Evolutionary conservation across 2,888 invertebrate species (phyloP).

Genomic region (Sphaeridia pumilis): DNA sequence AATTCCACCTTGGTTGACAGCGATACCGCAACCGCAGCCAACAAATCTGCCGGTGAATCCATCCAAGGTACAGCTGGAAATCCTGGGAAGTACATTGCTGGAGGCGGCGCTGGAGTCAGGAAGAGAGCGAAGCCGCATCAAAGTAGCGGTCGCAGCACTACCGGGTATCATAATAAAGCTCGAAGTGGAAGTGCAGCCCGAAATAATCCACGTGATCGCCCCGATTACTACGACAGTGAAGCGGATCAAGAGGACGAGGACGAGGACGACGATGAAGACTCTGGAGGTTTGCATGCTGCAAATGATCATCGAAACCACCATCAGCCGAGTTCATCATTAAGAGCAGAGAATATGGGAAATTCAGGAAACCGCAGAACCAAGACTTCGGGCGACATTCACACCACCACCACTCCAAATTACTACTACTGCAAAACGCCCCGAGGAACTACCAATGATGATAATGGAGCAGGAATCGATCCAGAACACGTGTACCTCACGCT

Average conservation of each 20-base stretch:
- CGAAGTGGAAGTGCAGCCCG: too few species aligned
- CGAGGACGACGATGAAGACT: not conserved
- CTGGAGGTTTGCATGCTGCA: too few species aligned
- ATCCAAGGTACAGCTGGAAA: too few species aligned
- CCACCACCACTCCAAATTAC: too few species aligned
- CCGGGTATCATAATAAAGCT: not conserved
- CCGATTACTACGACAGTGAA: conserved; percentile 1
- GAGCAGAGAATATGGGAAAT: not conserved
- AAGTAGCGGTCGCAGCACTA: not conserved
- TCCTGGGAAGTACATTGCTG: too few species aligned
- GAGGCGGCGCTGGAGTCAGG: not conserved
- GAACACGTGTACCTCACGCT: conserved; percentile 34
- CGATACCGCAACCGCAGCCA: too few species aligned
- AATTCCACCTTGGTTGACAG: not conserved
- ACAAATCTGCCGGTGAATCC: too few species aligned
- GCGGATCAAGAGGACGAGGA: not conserved
- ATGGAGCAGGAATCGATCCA: conserved; percentile 2
- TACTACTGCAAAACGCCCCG: too few species aligned
- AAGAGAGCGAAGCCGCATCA: not conserved
- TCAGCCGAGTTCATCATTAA: too few species aligned
- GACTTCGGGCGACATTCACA: not conserved
- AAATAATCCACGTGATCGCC: too few species aligned
- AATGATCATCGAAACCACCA: too few species aligned
- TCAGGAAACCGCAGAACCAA: not conserved
- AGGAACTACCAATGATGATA: not conserved